phyloP scores from a whole-genome alignment of 2,888 invertebrate genomes.

The Germaria angustata region DNA sequence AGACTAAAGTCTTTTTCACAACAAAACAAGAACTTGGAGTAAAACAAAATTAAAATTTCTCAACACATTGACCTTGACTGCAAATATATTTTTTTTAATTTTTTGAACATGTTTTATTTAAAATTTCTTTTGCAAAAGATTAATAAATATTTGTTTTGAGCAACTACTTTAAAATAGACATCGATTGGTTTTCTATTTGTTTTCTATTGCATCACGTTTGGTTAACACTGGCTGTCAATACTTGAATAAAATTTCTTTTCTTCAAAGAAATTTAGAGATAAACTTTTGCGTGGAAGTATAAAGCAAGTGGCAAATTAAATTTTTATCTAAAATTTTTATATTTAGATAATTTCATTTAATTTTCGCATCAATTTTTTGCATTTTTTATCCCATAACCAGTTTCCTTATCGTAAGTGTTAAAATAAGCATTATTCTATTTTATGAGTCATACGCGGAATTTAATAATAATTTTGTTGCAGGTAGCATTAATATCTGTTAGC shows the following conservation, averaged over 20 bases:
- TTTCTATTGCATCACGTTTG: not conserved
- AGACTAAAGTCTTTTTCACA: no score
- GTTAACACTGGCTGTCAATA: not conserved
- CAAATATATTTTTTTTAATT: not conserved
- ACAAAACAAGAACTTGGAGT: no score
- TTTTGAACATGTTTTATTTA: not conserved
- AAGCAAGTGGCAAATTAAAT: not conserved
- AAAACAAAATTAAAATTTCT: not conserved
- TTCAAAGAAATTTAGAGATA: not conserved
- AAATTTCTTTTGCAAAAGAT: not conserved
- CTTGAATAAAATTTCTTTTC: constrained; percentile 5
- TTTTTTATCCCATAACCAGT: constrained; percentile 17
- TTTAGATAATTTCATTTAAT: not conserved
- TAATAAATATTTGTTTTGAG: not conserved
- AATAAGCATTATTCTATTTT: no score
- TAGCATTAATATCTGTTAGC: no score
- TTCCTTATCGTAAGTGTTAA: not conserved
- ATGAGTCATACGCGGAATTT: not conserved
- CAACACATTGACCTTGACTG: constrained; percentile 29
- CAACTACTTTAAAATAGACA: constrained; percentile 31
- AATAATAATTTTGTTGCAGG: no score
- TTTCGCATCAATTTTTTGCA: not conserved
- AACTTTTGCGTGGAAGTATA: not conserved
- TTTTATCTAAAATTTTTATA: not conserved
- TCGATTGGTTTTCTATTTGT: constrained; percentile 52